Evolutionary conservation across 2,113 vertebrate genomes (phyloP).

Genomic region (Micronycteris hirsuta): DNA sequence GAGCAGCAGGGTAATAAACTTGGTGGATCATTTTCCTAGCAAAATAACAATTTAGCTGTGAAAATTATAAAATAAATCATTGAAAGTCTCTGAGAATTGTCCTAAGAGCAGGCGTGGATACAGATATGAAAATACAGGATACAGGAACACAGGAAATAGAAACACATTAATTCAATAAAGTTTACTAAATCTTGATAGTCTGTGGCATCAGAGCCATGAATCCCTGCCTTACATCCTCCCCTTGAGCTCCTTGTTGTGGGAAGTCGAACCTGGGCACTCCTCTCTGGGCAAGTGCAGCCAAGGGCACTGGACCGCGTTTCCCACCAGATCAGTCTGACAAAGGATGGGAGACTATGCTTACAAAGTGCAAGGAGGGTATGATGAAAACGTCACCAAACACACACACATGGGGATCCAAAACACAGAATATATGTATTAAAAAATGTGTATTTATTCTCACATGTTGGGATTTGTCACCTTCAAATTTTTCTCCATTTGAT

Average conservation of each 20-base stretch:
- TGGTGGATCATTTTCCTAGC: neutral
- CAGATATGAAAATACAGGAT: neutral
- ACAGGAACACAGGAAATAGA: neutral
- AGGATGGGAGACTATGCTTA: neutral
- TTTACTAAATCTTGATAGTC: neutral
- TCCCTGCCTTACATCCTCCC: neutral
- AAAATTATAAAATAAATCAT: neutral
- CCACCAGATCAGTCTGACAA: neutral
- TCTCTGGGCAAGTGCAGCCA: neutral
- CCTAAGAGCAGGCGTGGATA: neutral
- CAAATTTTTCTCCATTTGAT: too few relatives aligned
- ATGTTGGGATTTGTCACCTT: too few relatives aligned
- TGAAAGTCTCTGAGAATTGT: neutral
- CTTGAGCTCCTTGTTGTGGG: neutral
- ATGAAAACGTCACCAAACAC: neutral
- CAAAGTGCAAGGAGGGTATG: neutral
- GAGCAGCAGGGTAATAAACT: neutral
- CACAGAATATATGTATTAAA: too few relatives aligned
- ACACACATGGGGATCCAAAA: too few relatives aligned
- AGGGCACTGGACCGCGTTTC: neutral
- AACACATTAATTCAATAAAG: neutral
- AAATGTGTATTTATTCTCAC: too few relatives aligned
- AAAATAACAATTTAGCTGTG: neutral
- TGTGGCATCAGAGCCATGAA: neutral
- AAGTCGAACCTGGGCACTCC: neutral